Base-by-base conservation (phyloP, 2,888 invertebrate species). In the Leucophora obtusa region DNA sequence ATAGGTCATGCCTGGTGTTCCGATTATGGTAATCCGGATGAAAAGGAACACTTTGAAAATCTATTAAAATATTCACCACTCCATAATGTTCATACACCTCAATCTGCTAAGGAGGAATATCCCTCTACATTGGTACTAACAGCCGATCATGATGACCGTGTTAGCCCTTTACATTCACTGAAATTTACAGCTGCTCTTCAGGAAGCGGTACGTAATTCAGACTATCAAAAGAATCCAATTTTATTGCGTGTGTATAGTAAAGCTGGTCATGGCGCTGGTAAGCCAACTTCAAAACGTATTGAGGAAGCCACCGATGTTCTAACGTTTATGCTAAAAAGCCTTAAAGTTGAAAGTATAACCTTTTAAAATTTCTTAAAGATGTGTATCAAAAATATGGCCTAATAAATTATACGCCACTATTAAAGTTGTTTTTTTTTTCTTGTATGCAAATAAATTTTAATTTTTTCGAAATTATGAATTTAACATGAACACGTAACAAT, bases 81-180 rank as follows among this genome's bases (percentile, higher is more conserved):
- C 51, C 99, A 99, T 91, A 99, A 98, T 90, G 94, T 98, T 10
- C 91, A 91, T 79, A 90, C 93, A 14, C 96, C 97, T 0, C 86
- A 90, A 38, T 89, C 59, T 17, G 90, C 87, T 18, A 89, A 90
- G 8, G 89, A 89, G 10, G 94, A 97, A 91, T 99, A 98, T 92
- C 99, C 99, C 7, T 94, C 98, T 17, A 95, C 95, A 18, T 91
- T 99, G 82, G 93, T 99, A 79, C 91, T 97, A 84, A 98, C 98
- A n/a, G 98, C 97, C 18, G 98, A 99, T 92, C 98, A 99, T 91
- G 98, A 99, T 91, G 98, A 99, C 92, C 94, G 99, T 84, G 99
- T 99, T 83, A 98, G 98, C 83, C 99, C 99, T 63, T 93, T 98
- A 83, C 99, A 99, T 92, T 98, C 98, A 79, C 93, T 98, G 59